phyloP scores from a whole-genome alignment of 2,888 invertebrate genomes.

The Agrochola lota region DNA sequence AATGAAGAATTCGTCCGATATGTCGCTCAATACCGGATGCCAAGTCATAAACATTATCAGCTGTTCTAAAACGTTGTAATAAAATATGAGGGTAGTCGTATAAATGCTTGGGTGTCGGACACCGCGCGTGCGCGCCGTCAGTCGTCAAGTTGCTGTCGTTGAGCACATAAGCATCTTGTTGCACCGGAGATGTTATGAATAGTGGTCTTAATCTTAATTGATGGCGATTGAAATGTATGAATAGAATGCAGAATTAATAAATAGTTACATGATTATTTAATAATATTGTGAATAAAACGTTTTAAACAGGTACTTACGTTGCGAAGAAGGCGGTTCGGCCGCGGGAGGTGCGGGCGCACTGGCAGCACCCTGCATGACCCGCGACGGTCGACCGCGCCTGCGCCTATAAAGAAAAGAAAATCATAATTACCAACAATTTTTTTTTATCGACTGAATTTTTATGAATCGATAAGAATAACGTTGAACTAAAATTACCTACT shows the following conservation, averaged over 20 bases:
- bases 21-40: constrained; percentile 74
- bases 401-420: constrained; percentile 73
- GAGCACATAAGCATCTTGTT: constrained; percentile 67
- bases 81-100: constrained; percentile 78
- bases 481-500: neutral
- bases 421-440: no score
- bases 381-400: constrained; percentile 83
- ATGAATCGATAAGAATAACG: neutral
- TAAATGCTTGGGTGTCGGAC: constrained; percentile 76
- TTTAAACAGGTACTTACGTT: constrained; percentile 80
- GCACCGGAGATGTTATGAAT: constrained; percentile 59
- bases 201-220: constrained; percentile 52
- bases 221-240: constrained; percentile 14
- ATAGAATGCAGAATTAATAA: constrained; percentile 6
- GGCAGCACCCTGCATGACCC: constrained; percentile 89
- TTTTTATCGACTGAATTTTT: neutral
- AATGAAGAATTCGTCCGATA: constrained; percentile 69
- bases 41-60: constrained; percentile 76
- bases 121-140: constrained; percentile 79
- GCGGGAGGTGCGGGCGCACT: constrained; percentile 86
- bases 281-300: neutral
- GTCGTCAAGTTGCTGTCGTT: constrained; percentile 71
- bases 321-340: constrained; percentile 83
- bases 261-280: neutral
- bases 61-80: constrained; percentile 74